phyloP scores from a whole-genome alignment of 2,888 invertebrate genomes.

The Pristionchus entomophagus region DNA sequence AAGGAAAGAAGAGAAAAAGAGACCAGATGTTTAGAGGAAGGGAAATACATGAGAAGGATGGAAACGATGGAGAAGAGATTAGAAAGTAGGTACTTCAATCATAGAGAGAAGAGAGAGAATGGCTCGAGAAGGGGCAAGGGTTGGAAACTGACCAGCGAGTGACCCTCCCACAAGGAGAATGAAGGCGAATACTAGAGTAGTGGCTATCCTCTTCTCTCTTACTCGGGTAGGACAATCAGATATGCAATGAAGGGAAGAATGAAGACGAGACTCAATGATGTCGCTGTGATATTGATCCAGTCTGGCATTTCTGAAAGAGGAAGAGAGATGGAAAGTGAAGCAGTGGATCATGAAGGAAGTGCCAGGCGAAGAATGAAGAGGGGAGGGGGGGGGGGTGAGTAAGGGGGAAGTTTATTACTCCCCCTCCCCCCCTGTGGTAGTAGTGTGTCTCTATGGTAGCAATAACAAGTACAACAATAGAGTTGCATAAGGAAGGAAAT shows the following conservation, averaged over 20 bases:
- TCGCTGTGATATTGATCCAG: conserved; percentile 32
- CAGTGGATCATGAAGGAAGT: not conserved
- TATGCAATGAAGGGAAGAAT: conserved; percentile 73
- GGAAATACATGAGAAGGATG: not conserved
- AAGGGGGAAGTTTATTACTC: not conserved
- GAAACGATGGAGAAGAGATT: not conserved
- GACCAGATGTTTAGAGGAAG: too few species aligned
- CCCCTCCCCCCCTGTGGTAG: too few species aligned
- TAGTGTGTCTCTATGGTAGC: not conserved
- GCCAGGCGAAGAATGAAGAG: not conserved
- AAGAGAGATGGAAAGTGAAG: too few species aligned
- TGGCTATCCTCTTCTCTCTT: conserved; percentile 68
- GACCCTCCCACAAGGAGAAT: conserved; percentile 68
- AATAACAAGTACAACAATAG: conserved; percentile 55
- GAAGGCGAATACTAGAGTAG: conserved; percentile 65
- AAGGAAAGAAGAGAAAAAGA: conserved; percentile 1
- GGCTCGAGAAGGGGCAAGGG: not conserved
- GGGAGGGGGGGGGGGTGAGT: not conserved
- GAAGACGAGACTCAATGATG: conserved; percentile 56
- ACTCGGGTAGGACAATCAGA: conserved; percentile 70
- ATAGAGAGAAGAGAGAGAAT: not conserved
- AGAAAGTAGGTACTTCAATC: not conserved
- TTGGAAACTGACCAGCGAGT: conserved; percentile 62
- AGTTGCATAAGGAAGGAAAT: conserved; percentile 44
- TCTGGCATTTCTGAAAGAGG: conserved; percentile 33